Evolutionary conservation across 2,113 vertebrate genomes (phyloP).

Genomic region (Menura novaehollandiae): DNA sequence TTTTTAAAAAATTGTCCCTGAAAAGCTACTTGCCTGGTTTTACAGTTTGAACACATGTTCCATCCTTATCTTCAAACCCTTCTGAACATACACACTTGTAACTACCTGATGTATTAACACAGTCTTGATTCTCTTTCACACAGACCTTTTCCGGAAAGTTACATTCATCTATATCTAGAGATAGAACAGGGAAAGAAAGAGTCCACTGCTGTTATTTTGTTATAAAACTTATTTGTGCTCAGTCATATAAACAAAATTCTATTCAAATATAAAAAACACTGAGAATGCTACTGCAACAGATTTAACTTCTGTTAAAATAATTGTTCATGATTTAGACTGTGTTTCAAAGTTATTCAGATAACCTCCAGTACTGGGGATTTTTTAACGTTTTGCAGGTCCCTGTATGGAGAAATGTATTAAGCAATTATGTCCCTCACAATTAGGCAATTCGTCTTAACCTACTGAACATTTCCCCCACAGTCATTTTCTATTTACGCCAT

Average conservation of each 20-base stretch:
- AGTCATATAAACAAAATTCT: neutral
- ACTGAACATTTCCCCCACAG: neutral
- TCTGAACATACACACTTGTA: constrained; percentile 80
- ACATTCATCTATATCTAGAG: constrained; percentile 87
- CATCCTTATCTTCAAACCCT: constrained; percentile 79
- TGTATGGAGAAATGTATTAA: neutral
- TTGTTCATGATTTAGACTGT: neutral
- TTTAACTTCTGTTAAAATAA: neutral
- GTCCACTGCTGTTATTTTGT: neutral
- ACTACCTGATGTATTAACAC: constrained; percentile 84
- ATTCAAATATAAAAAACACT: neutral
- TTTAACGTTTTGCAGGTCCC: neutral
- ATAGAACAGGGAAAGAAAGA: neutral
- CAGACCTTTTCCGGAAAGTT: constrained; percentile 71
- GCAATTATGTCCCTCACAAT: neutral
- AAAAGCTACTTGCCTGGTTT: constrained; percentile 68
- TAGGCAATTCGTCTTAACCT: neutral
- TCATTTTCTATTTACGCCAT: neutral
- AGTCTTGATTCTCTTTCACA: constrained; percentile 74
- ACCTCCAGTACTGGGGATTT: accelerated
- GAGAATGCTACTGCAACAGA: neutral
- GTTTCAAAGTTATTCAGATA: neutral
- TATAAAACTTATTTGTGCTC: neutral
- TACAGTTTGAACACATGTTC: constrained; percentile 69
- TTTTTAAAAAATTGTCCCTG: neutral